phyloP scores from a whole-genome alignment of 2,888 invertebrate genomes.

The Cinara cedri region DNA sequence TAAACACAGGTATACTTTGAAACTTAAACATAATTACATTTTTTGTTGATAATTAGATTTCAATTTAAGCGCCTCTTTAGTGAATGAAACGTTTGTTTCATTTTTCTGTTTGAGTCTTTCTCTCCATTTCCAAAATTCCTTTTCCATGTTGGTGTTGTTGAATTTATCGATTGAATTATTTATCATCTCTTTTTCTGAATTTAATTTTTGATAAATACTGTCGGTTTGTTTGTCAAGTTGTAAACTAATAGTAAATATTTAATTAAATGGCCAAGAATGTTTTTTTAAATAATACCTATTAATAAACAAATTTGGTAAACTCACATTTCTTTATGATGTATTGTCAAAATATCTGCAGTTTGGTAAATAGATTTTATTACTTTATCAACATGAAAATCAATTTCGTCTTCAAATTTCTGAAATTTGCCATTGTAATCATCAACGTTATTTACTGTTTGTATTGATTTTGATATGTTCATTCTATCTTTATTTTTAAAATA shows the following conservation, averaged over 20 bases:
- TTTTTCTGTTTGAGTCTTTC: slow-evolving; percentile 4
- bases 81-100: slow-evolving; percentile 2
- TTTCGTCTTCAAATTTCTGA: slow-evolving; percentile 19
- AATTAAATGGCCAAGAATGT: no score
- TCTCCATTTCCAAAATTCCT: slow-evolving; percentile 4
- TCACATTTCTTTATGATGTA: slow-evolving; percentile 26
- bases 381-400: background rate
- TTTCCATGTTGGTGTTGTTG: background rate
- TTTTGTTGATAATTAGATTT: slow-evolving; percentile 29
- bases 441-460: no score
- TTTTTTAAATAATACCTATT: no score
- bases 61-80: background rate
- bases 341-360: slow-evolving; percentile 1
- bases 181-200: background rate
- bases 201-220: background rate
- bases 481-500: background rate
- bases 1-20: background rate
- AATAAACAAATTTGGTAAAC: background rate
- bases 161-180: slow-evolving; percentile 15
- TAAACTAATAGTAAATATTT: slow-evolving; percentile 10
- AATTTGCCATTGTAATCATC: background rate
- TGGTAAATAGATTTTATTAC: background rate
- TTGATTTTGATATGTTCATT: background rate
- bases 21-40: slow-evolving; percentile 1
- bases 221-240: slow-evolving; percentile 17